A percentile compares a stretch with the other conserved stretches of the same genome.
phyloP scores from a whole-genome alignment of 2,888 invertebrate species.

The Spicauda simplicius region DNA sequence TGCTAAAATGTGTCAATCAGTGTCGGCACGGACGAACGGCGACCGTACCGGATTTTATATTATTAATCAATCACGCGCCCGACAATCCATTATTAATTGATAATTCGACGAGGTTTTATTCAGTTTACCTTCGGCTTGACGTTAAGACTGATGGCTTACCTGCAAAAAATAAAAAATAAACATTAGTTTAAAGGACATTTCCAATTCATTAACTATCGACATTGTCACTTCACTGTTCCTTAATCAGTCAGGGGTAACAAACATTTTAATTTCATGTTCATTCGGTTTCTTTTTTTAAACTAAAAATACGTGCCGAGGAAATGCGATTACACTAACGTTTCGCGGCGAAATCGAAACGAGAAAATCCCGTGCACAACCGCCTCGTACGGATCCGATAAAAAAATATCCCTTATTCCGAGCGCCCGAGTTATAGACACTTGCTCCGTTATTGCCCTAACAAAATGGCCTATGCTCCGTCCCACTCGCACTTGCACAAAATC shows the following conservation, averaged over 20 bases:
- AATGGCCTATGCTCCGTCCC: slow-evolving; percentile 64
- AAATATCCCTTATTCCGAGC: slow-evolving; percentile 59
- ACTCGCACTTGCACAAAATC: slow-evolving; percentile 58
- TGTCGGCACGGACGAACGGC: slow-evolving; percentile 47
- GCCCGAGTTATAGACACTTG: slow-evolving; percentile 71
- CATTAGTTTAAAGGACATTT: slow-evolving; percentile 3
- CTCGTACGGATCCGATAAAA: slow-evolving; percentile 62
- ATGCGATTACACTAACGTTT: slow-evolving; percentile 35
- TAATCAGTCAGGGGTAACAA: slow-evolving; percentile 19
- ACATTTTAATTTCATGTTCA: slow-evolving; percentile 34
- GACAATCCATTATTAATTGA: slow-evolving; percentile 57
- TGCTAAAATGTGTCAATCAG: slow-evolving; percentile 74
- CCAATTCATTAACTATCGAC: background rate
- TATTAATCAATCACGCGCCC: slow-evolving; percentile 56
- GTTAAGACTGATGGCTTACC: slow-evolving; percentile 44
- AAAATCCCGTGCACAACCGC: slow-evolving; percentile 50
- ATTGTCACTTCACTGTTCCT: slow-evolving; percentile 8
- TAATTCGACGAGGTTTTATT: slow-evolving; percentile 45
- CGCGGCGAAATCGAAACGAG: slow-evolving; percentile 55
- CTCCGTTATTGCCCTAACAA: slow-evolving; percentile 69
- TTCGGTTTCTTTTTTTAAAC: slow-evolving; percentile 6
- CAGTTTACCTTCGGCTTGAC: slow-evolving; percentile 34
- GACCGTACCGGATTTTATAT: slow-evolving; percentile 59
- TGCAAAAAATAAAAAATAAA: slow-evolving; percentile 43
- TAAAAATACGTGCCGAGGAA: slow-evolving; percentile 23